A percentile compares a stretch with the other conserved stretches of the same genome.
Evolutionary conservation across 2,888 invertebrate genomes (phyloP).

Genomic region (Drosophila paranaensis): DNA sequence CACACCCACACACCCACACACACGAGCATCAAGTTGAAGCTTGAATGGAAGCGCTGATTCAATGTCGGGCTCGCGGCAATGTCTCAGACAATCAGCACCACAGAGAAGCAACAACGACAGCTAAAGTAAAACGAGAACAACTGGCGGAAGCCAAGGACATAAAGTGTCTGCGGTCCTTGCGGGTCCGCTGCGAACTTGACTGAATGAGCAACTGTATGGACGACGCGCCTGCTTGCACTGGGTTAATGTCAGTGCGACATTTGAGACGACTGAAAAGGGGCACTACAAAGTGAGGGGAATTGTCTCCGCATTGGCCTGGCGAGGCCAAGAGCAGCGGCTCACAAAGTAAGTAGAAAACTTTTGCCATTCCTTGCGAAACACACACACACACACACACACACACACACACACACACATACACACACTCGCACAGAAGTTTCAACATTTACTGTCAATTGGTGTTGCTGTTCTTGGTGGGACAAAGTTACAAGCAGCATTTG

Average conservation of each 20-base stretch:
- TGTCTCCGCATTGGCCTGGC: conserved; percentile 12
- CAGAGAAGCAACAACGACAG: conserved; percentile 17
- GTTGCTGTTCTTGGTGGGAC: conserved; percentile 32
- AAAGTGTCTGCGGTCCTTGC: conserved; percentile 43
- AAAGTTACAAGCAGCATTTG: conserved; percentile 80
- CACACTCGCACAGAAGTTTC: conserved; percentile 53
- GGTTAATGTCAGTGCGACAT: conserved; percentile 53
- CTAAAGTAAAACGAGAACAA: conserved; percentile 28
- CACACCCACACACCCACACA: conserved; percentile 16
- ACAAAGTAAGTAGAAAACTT: conserved; percentile 75
- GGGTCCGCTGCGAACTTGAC: conserved; percentile 43
- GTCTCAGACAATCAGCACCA: conserved; percentile 62
- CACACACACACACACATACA: conserved; percentile 38
- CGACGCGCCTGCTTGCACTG: conserved; percentile 41
- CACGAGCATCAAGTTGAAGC: conserved; percentile 1
- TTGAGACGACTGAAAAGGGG: conserved; percentile 10
- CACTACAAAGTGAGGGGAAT: neutral
- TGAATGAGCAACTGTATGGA: conserved; percentile 60
- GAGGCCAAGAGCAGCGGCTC: conserved; percentile 37
- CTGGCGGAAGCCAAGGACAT: conserved; percentile 42
- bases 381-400: conserved; percentile 36
- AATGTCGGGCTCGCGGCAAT: conserved; percentile 41
- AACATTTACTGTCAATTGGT: conserved; percentile 55
- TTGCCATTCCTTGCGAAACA: conserved; percentile 64
- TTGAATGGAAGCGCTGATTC: conserved; percentile 43